phyloP scores from a whole-genome alignment of 2,797 vertebrate species.

The Amblyraja radiata region DNA sequence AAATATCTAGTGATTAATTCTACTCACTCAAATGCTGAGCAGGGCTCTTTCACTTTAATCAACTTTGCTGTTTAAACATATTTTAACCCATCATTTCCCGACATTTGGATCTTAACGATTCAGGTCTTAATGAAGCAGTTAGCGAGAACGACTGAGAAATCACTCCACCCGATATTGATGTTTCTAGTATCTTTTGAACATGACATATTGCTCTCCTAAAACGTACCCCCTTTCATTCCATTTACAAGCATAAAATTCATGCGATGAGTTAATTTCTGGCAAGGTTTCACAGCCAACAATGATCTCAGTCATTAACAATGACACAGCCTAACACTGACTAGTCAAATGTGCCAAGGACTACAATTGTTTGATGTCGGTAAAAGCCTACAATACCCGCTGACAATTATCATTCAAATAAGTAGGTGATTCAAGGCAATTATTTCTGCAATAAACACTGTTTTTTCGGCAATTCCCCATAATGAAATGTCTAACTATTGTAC shows the following conservation, averaged over 20 bases:
- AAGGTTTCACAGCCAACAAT: neutral
- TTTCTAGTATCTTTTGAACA: no score
- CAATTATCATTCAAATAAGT: neutral
- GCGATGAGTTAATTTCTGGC: neutral
- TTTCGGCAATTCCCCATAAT: neutral
- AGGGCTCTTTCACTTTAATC: neutral
- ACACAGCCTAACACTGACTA: neutral
- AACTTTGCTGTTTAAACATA: neutral
- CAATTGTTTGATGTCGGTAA: no score
- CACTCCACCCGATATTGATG: no score
- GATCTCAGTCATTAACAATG: neutral
- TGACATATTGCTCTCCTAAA: no score
- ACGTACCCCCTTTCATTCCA: no score
- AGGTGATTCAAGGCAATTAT: neutral
- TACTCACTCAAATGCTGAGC: neutral
- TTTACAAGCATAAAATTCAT: neutral
- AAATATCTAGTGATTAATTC: neutral
- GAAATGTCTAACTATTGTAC: neutral
- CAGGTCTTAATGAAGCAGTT: no score
- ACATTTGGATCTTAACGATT: no score
- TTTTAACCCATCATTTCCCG: neutral
- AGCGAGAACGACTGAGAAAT: no score
- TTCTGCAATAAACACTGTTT: neutral
- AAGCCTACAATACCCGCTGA: neutral
- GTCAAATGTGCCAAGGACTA: neutral